phyloP scores from a whole-genome alignment of 2,888 invertebrate genomes.

The Oscheius sp. region DNA sequence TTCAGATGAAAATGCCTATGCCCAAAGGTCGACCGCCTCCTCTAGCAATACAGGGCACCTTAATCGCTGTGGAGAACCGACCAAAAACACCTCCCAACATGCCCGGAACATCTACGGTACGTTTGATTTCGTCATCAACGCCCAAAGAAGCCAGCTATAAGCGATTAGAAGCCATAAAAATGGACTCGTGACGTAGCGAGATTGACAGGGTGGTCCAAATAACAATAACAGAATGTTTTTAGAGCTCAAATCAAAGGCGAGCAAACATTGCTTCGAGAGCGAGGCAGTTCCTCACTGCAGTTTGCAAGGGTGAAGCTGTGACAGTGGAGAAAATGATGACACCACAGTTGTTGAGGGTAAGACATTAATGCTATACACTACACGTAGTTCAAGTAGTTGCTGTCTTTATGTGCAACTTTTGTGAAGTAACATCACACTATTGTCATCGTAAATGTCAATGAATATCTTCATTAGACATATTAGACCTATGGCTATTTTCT shows the following conservation, averaged over 20 bases:
- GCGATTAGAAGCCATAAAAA: not conserved
- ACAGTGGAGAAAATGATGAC: slow-evolving; percentile 43
- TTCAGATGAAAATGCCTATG: slow-evolving; percentile 3
- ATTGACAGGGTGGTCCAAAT: too few relatives aligned
- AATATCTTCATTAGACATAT: not conserved
- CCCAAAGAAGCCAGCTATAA: not conserved
- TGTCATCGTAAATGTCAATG: not conserved
- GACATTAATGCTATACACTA: not conserved
- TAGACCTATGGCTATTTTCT: not conserved
- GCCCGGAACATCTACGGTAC: slow-evolving; percentile 29
- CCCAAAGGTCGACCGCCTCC: slow-evolving; percentile 30
- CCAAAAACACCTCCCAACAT: slow-evolving; percentile 46
- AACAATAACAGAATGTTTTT: not conserved
- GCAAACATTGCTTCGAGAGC: slow-evolving; percentile 25
- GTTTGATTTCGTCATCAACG: too few relatives aligned
- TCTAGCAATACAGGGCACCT: slow-evolving; percentile 29
- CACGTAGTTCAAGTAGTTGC: not conserved
- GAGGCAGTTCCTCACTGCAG: slow-evolving; percentile 43
- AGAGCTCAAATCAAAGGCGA: not conserved
- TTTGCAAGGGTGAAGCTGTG: slow-evolving; percentile 37
- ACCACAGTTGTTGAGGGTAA: slow-evolving; percentile 40
- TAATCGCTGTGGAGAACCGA: slow-evolving; percentile 23
- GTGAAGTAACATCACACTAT: not conserved
- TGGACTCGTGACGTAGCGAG: not conserved
- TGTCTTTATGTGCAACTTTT: not conserved